Evolutionary conservation across 2,797 vertebrate genomes (phyloP).

Genomic region (Leptoclinus maculatus): DNA sequence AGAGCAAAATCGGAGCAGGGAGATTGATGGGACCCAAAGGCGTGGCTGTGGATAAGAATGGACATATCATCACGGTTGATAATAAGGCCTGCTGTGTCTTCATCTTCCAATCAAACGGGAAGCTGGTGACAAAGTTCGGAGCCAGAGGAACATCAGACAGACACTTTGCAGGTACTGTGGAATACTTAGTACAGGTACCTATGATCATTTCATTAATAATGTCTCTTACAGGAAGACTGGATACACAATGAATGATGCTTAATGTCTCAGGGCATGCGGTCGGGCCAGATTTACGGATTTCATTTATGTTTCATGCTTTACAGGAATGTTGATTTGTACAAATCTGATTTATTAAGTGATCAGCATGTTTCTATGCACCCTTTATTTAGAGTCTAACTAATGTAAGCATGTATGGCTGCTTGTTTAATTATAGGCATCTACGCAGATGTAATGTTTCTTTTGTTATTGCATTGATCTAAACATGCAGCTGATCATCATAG

Average conservation of each 20-base stretch:
- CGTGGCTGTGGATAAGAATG: conserved; percentile 93
- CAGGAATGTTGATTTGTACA: conserved; percentile 32
- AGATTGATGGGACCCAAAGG: conserved; percentile 96
- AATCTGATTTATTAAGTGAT: not conserved
- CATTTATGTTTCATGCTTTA: conserved; percentile 15
- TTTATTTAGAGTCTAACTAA: conserved; percentile 9
- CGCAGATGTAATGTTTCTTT: not conserved
- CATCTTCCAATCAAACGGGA: conserved; percentile 97
- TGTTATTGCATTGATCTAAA: conserved; percentile 12
- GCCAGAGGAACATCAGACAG: conserved; percentile 92
- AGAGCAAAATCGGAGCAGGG: conserved; percentile 96
- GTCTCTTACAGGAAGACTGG: conserved; percentile 15
- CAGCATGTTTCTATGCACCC: conserved; percentile 33
- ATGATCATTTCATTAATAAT: not conserved
- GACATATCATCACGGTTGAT: conserved; percentile 96
- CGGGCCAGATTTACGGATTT: conserved; percentile 74
- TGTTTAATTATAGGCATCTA: conserved; percentile 1
- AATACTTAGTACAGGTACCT: not conserved
- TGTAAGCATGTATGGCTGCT: conserved; percentile 29
- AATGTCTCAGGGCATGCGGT: conserved; percentile 23
- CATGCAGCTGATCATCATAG: not conserved
- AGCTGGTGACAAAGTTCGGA: conserved; percentile 95
- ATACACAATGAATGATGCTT: not conserved
- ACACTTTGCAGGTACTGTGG: conserved; percentile 91
- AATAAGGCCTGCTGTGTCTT: conserved; percentile 98